Conservation (phyloP, 2,113 vertebrate genomes). For the Neotoma lepida region DNA sequence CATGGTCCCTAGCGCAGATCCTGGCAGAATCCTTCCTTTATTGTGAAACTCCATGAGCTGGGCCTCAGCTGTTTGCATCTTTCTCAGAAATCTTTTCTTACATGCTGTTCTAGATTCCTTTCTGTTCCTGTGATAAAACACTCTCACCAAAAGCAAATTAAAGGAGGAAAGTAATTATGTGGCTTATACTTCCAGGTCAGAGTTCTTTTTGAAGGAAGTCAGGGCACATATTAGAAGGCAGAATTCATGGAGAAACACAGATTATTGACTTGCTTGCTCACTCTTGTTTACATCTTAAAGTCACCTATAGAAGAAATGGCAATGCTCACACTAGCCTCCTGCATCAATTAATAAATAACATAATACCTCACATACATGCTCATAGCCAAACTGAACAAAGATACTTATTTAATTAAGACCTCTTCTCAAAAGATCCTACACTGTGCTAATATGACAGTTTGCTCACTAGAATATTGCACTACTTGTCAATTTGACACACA, state of each 20-base stretch:
- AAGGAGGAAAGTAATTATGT: not conserved
- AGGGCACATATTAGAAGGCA: not conserved
- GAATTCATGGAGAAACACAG: too few species aligned
- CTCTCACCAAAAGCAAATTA: not conserved
- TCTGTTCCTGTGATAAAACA: not conserved
- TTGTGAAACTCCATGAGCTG: not conserved
- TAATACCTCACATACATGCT: not conserved
- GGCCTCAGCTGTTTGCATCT: too few species aligned
- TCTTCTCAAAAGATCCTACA: not conserved
- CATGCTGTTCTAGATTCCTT: not conserved
- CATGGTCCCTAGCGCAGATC: not conserved
- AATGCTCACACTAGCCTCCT: too few species aligned
- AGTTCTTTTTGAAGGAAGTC: not conserved
- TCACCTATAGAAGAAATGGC: too few species aligned
- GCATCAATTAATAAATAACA: not conserved
- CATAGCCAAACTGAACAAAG: not conserved
- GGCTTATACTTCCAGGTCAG: not conserved
- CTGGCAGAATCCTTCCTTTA: not conserved
- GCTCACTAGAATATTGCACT: not conserved
- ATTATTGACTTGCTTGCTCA: too few species aligned
- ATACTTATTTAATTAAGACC: not conserved
- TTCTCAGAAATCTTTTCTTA: not conserved
- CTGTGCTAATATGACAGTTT: not conserved
- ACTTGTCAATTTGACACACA: not conserved
- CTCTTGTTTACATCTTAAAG: too few species aligned